These are phyloP conservation scores for Lycophotia porphyrea DNA, from an alignment of 2,888 invertebrate genomes.

Conservation along the genomic window DNA sequence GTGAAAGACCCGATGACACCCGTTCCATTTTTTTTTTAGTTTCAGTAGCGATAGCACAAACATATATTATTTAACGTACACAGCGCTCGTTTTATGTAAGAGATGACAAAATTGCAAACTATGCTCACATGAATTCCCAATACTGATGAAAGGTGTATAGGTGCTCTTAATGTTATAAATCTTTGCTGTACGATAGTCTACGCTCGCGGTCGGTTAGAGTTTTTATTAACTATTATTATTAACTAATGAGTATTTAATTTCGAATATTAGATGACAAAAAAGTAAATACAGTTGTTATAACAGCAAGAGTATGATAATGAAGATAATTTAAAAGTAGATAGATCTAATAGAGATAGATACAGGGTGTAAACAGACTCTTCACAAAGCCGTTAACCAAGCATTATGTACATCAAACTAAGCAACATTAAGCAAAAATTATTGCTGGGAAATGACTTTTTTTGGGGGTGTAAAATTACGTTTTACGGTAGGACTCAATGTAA, in stretches of 20 bases:
- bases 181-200: conserved; percentile 14
- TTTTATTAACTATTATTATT: too few relatives aligned
- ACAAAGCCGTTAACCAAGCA: too few relatives aligned
- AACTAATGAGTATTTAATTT: conserved; percentile 27
- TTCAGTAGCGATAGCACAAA: conserved; percentile 9
- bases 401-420: too few relatives aligned
- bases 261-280: neutral
- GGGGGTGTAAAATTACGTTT: too few relatives aligned
- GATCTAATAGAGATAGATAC: neutral
- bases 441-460: too few relatives aligned
- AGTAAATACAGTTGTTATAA: neutral
- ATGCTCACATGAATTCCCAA: conserved; percentile 16
- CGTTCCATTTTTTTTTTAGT: conserved; percentile 19
- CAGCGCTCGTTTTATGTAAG: conserved; percentile 7
- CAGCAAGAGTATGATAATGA: neutral
- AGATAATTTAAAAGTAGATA: neutral
- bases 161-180: conserved; percentile 25
- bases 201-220: conserved; percentile 5
- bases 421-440: too few relatives aligned
- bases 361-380: too few relatives aligned
- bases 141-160: too few relatives aligned
- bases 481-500: too few relatives aligned
- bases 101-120: conserved; percentile 38
- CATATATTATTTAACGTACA: conserved; percentile 32
- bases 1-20: conserved; percentile 56